phyloP scores from a whole-genome alignment of 2,888 invertebrate genomes.

The Dicyrtoma fusca region DNA sequence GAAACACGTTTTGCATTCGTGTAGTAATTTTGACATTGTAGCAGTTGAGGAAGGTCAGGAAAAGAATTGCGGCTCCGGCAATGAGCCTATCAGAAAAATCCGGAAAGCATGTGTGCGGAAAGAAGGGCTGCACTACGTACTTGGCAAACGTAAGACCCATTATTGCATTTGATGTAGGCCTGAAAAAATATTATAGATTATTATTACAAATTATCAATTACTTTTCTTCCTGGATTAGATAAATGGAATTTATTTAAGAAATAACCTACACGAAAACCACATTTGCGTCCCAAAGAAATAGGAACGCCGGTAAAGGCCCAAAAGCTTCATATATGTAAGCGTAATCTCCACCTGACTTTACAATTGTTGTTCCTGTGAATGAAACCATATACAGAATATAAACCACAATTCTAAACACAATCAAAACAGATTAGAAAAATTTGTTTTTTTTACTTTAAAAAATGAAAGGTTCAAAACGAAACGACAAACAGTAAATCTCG shows the following conservation, averaged over 20 bases:
- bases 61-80: conserved; percentile 79
- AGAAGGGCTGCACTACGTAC: conserved; percentile 87
- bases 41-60: conserved; percentile 86
- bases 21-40: conserved; percentile 83
- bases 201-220: background rate
- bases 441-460: background rate
- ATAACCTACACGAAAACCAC: conserved; percentile 88
- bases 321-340: conserved; percentile 93
- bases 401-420: background rate
- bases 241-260: background rate
- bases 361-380: conserved; percentile 73
- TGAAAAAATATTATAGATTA: conserved; percentile 60
- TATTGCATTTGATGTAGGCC: conserved; percentile 94
- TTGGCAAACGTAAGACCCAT: conserved; percentile 93
- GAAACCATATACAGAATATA: background rate
- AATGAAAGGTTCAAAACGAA: background rate
- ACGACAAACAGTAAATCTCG: background rate
- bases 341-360: conserved; percentile 95
- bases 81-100: conserved; percentile 72
- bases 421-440: background rate
- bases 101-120: conserved; percentile 74
- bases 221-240: background rate
- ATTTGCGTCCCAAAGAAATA: conserved; percentile 97
- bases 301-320: conserved; percentile 87
- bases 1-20: conserved; percentile 86